A percentile compares a stretch with the other conserved stretches of the same genome.
Evolutionary conservation across 2,113 vertebrate species (phyloP).

Genomic region (Polypterus senegalus): DNA sequence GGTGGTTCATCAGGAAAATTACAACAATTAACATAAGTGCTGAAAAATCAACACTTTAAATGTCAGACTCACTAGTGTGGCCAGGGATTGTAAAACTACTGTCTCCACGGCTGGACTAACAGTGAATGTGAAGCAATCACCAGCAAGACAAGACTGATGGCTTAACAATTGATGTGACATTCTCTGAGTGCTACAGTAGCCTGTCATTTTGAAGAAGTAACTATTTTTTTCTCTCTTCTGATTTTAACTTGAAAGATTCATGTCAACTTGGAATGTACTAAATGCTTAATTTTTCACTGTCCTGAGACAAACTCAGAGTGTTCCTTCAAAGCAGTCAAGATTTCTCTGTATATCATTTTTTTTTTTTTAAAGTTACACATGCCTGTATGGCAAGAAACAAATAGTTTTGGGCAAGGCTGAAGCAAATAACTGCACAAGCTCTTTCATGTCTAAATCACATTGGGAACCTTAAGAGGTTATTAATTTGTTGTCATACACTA

Average conservation of each 20-base stretch:
- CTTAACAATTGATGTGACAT: constrained; percentile 99
- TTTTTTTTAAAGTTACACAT: constrained; percentile 21
- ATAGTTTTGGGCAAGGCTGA: no score
- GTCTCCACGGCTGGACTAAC: constrained; percentile 87
- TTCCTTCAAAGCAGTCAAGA: constrained; percentile 17
- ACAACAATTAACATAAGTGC: constrained; percentile 99
- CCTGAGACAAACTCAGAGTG: constrained; percentile 17
- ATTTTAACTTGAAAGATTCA: constrained; percentile 66
- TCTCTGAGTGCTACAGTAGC: constrained; percentile 82
- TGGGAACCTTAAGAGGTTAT: no score
- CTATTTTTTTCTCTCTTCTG: constrained; percentile 60
- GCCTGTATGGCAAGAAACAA: neutral
- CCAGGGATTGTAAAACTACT: constrained; percentile 90
- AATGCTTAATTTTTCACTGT: constrained; percentile 36
- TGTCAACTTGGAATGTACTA: constrained; percentile 52
- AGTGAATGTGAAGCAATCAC: constrained; percentile 96
- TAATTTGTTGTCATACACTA: no score
- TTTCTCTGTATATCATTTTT: constrained; percentile 20
- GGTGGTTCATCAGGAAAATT: constrained; percentile 99
- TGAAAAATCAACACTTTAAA: constrained; percentile 99
- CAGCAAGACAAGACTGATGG: constrained; percentile 91
- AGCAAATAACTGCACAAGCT: no score
- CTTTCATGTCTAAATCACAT: no score
- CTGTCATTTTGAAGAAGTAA: constrained; percentile 84
- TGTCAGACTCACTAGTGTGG: constrained; percentile 97